Base-by-base conservation (phyloP, 2,888 invertebrate species). In the Drosophila monieri region DNA sequence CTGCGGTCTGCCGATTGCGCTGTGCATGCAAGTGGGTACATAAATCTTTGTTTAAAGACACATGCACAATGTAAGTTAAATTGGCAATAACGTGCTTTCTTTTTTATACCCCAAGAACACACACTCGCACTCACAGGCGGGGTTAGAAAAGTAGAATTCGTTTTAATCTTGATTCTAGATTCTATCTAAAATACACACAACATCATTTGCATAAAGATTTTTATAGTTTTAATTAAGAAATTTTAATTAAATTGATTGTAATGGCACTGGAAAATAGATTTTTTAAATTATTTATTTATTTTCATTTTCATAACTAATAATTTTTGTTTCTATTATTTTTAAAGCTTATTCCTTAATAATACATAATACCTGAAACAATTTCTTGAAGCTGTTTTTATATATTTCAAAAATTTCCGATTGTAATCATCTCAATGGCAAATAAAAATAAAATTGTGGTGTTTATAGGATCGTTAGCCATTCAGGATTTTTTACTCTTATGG, bases 71-170 rank as follows among this genome's bases (percentile, higher is more conserved):
- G 81, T 83, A 83, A 83, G 87, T 83, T 83, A 83, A 83, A 83
- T 83, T 83, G 81, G 85, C 81, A 83, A 83, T 83, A 83, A 83
- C 88, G 81, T 81, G 88, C 88, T 83, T 81, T 86, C 85, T 83
- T 87, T 83, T 87, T 81, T 77, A 85, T 80, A 85, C 73, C 8
- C 43, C 30, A 52, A 35, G 47, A 52, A 58, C 43, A 61, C 32
- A 60, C 43, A 25, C 39, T 12, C 21, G 61, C 27, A 52, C 14
- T 12, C 39, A 64, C 65, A 64, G 59, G 25, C 32, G 61, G 25
- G 61, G 61, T 43, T 46, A 62, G 14, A 1, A 27, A 14, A 62
- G 32, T 61, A 62, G 62, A 5, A 35, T 35, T 35, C 10, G 0
- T 35, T n/a, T n/a, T n/a, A 35, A 35, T 35, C 35, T n/a, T n/a